Evolutionary conservation across 2,888 invertebrate genomes (phyloP), one percentile per base, ranked within the genome.

Genomic region (Leucozona laternaria): DNA sequence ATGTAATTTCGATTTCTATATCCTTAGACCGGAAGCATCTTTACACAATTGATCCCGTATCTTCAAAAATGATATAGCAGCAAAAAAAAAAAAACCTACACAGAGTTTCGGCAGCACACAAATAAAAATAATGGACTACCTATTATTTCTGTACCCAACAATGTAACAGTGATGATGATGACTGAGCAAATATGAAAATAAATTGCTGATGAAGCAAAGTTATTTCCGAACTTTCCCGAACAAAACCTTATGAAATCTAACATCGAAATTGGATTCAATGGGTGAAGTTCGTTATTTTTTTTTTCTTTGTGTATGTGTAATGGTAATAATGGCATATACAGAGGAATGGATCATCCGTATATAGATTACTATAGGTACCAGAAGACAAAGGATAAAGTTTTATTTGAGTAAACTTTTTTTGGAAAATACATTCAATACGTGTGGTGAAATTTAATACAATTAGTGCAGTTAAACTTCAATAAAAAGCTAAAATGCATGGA

Each of bases 181-280:
- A 60, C 60, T 60, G 45, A 28, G 37, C 60, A 58, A 48, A 45
- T 80, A 68, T 70, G 72, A 80, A 85, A 77, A 73, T 80, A 85
- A 80, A 80, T 85, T 85, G 72, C 85, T 79, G 72, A 77, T 80
- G 85, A 77, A 62, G 76, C 76, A 80, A 80, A 80, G 68, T 80
- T 80, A 66, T 53, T 48, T 60, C 70, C 53, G 40, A 77, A 68
- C 62, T 80, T 68, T 25, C 15, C 20, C n/a, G 15, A 68, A 22
- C 28, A 25, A 62, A 72, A 68, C 55, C 25, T 43, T 70, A 28
- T 40, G 60, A 68, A 77, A 58, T 71, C n/a, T 22, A 43, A 48
- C 68, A 53, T 31, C 22, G 66, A 22, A 34, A 50, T 50, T 37
- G 34, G 15, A 37, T 53, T 68, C 50, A 50, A 68, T 68, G 13